These are phyloP conservation scores for Petrosia ficiformis DNA, from an alignment of 37 sponge, comb jelly and placozoan genomes.

Conservation along the genomic window DNA sequence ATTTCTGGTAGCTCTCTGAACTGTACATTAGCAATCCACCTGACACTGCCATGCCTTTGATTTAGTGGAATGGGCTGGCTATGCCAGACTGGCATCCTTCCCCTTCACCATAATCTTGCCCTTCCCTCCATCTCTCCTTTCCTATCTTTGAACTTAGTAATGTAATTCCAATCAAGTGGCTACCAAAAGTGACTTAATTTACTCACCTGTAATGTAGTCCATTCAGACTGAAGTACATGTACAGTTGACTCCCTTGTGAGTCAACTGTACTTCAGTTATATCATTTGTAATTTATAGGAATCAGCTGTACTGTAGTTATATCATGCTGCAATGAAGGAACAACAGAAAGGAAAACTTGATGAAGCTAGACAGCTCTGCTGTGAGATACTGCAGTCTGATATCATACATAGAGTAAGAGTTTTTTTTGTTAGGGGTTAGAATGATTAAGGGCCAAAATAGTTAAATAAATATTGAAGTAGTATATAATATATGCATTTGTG, in stretches of 20 bases:
- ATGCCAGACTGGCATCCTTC: not conserved
- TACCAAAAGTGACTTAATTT: no score
- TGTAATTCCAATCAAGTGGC: no score
- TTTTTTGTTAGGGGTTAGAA: no score
- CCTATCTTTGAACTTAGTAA: not conserved
- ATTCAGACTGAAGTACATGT: no score
- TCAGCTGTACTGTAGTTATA: slow-evolving; percentile 53
- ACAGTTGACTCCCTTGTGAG: no score
- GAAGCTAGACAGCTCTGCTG: slow-evolving; percentile 43
- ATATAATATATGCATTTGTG: not conserved
- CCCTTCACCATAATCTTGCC: not conserved
- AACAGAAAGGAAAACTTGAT: slow-evolving; percentile 47
- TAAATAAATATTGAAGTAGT: not conserved
- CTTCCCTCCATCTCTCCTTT: not conserved
- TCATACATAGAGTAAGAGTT: no score
- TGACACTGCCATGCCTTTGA: not conserved
- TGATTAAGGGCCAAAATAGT: not conserved
- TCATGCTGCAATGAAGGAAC: slow-evolving; percentile 50
- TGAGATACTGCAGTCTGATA: slow-evolving; percentile 54
- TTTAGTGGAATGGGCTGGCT: not conserved
- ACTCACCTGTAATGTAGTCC: no score
- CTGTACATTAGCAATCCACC: not conserved
- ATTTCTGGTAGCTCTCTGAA: no score
- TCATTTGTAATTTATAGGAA: no score
- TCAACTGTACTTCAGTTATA: no score